Base-by-base conservation (phyloP, 2,113 vertebrate genomes). In the Fregata magnificens region DNA sequence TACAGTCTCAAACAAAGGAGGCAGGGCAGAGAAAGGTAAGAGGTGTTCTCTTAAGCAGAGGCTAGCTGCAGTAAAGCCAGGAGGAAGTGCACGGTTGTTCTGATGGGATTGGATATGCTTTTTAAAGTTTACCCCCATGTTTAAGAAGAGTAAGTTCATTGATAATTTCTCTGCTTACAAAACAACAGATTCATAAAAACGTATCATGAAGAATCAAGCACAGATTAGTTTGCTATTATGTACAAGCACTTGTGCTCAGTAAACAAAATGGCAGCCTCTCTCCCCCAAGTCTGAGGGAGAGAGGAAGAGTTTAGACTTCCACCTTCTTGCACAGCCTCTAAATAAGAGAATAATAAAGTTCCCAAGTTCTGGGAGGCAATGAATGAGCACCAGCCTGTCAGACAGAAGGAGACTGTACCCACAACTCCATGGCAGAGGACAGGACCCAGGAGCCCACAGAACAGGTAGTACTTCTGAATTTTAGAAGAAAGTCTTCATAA, bases 41-140 rank as follows among this genome's bases (percentile, higher is more conserved):
- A 91, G 34, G 40, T 31, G 9, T 88, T 90, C 90, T 94, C 94
- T 97, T 96, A 97, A 71, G 76, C 67, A 95, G 95, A 97, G 95
- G 82, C 83, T 40, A 29, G 52, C 62, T 79, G 61, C 45, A 72
- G 56, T 49, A 87, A 58, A 69, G 40, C 56, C 73, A 82, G 82
- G 55, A 88, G 82, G 88, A 95, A 94, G 62, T 19, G 26, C 15
- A 4, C 3, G 16, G 13, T 87, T 82, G 19, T 67, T 79, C 50
- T 62, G 47, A 78, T 49, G 40, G 40, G 58, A 74, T 2, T 40
- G 6, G 22, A 14, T 44, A 28, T 3, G 36, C 15, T 69, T 53
- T 70, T 82, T 61, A 40, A 90, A 79, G 45, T 84, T 87, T 61
- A 82, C 4, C 10, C n/a, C 20, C 15, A 14, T 7, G 28, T 49